Base-by-base conservation (phyloP, 2,888 invertebrate genomes). In the Rhopalosiphum nymphaeae region DNA sequence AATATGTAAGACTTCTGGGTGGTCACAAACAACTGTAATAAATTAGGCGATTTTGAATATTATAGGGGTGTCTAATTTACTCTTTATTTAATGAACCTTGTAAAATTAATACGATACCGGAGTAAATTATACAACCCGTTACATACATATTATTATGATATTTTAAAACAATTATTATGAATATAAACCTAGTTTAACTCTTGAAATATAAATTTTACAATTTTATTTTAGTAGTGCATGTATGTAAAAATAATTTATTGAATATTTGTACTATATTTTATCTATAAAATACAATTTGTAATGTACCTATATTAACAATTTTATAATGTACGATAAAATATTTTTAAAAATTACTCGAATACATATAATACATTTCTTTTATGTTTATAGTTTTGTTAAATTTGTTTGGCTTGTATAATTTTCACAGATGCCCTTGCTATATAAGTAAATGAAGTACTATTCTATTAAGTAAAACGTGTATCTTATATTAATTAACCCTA, bases 31-130 rank as follows among this genome's bases (percentile, higher is more conserved):
- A 78, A 91, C n/a, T 42, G 11, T 26, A 36, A 16, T 88, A 53
- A 88, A 89, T 29, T 78, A 90, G 49, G 21, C 21, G 21, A 89
- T 42, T 57, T 89, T 57, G 25, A 56, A 57, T 57, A 57, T 44
- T 56, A 78, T 78, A 61, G n/a, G 89, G 61, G 89, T 90, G 67
- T 90, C 21, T n/a, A 16, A 46, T 90, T n/a, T 49, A 49, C n/a
- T n/a, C n/a, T 67, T 90, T 67, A 78, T 3, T n/a, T 61, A n/a
- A 46, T 7, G 61, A 90, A 91, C 36, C 36, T 49, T 49, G 26
- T 53, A 91, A 78, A 36, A 78, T 78, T 44, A 46, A 89, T 44
- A 89, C 29, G 44, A 89, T 44, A 46, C 46, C 1, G 16, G 21
- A 89, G 26, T 42, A 5, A 46, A 21, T 90, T 46, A n/a, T 53